Conservation (phyloP, 2,797 vertebrate genomes). For the Myripristis jacobus region DNA sequence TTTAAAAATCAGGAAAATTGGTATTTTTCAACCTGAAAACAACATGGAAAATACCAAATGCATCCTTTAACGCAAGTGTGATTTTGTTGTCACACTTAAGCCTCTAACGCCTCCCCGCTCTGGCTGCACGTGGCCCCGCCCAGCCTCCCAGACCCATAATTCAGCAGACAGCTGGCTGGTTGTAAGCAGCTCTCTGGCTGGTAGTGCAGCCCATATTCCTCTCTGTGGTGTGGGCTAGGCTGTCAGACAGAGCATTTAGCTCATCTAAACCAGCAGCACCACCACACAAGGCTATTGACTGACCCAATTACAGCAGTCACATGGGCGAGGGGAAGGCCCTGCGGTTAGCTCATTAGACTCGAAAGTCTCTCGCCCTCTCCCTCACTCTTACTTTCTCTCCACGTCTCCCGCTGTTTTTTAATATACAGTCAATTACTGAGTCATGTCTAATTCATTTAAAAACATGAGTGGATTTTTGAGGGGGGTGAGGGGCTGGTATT, state of each 20-base stretch:
- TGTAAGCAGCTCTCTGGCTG: not conserved
- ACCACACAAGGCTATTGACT: constrained; percentile 66
- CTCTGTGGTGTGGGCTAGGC: constrained; percentile 10
- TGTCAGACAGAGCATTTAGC: constrained; percentile 60
- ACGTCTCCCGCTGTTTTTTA: constrained; percentile 57
- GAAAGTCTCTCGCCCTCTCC: constrained; percentile 52
- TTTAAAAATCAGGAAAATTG: too few species aligned
- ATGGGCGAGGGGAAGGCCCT: constrained; percentile 56
- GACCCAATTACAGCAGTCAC: constrained; percentile 78
- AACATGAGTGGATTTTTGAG: constrained; percentile 24
- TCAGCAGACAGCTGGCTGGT: constrained; percentile 52
- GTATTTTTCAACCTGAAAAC: too few species aligned
- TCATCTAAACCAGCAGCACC: constrained; percentile 53
- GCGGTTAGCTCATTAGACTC: constrained; percentile 75
- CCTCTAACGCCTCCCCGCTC: not conserved
- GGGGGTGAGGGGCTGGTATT: not conserved
- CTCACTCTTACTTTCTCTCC: constrained; percentile 36
- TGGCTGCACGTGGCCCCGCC: not conserved
- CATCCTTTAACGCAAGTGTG: not conserved
- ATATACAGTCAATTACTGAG: constrained; percentile 65
- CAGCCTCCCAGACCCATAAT: constrained; percentile 21
- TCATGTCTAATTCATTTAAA: constrained; percentile 70
- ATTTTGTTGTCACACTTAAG: not conserved
- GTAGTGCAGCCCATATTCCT: constrained; percentile 4
- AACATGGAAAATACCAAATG: too few species aligned